A percentile compares a stretch with the other conserved stretches of the same genome.
Evolutionary conservation across 2,888 invertebrate genomes (phyloP).

Genomic region (Tridacna gigas): DNA sequence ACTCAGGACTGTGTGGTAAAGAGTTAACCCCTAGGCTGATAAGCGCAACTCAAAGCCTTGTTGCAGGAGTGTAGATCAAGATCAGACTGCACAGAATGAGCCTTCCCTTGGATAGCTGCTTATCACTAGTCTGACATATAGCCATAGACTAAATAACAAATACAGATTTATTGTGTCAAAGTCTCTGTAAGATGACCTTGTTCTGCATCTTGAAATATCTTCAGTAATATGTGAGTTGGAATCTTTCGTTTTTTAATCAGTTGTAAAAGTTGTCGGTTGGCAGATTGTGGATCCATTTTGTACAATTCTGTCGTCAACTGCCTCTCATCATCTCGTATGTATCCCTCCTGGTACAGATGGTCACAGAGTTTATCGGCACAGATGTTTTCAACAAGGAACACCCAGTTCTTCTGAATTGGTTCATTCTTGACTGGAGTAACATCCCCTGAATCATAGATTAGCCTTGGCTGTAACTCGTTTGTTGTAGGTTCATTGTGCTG

Average conservation of each 20-base stretch:
- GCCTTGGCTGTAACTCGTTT: no score
- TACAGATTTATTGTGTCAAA: neutral
- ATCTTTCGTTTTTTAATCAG: conserved; percentile 28
- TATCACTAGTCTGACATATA: no score
- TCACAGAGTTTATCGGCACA: conserved; percentile 19
- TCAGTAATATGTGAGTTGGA: conserved; percentile 13
- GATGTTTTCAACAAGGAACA: neutral
- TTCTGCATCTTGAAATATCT: conserved; percentile 25
- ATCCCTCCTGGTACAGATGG: neutral
- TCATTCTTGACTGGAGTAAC: neutral
- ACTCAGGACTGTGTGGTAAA: no score
- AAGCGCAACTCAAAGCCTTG: no score
- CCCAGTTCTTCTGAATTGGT: conserved; percentile 16
- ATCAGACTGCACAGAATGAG: no score
- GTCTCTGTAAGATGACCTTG: conserved; percentile 14
- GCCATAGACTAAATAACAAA: no score
- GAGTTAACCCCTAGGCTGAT: no score
- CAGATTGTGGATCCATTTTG: neutral
- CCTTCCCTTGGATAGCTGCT: neutral
- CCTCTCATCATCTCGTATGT: conserved; percentile 2
- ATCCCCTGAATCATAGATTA: neutral
- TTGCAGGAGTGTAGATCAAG: no score
- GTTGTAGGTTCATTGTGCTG: no score
- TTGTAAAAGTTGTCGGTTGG: conserved; percentile 23
- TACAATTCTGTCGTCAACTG: neutral